These are phyloP conservation scores for Calosoma granatense DNA, from an alignment of 1,140 invertebrate species.

Conservation along the genomic window DNA sequence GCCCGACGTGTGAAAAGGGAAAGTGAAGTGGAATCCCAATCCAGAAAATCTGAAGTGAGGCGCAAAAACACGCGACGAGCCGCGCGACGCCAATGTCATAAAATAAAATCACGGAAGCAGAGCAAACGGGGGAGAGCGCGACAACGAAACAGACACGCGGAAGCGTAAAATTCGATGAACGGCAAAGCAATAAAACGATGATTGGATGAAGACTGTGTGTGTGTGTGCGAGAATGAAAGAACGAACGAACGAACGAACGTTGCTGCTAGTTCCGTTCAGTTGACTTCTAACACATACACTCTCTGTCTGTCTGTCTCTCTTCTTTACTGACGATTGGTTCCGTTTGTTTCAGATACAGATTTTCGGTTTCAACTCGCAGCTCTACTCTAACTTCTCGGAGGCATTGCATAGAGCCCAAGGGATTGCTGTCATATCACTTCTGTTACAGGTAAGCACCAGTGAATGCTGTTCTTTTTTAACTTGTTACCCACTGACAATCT, in stretches of 20 bases:
- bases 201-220: constrained; percentile 17
- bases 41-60: constrained; percentile 13
- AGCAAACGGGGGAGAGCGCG: too few species aligned
- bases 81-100: constrained; percentile 6
- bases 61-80: too few species aligned
- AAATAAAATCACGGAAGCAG: constrained; percentile 15
- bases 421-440: constrained; percentile 75
- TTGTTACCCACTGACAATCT: too few species aligned
- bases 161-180: constrained; percentile 23
- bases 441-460: constrained; percentile 75
- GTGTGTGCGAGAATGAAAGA: constrained; percentile 20
- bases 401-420: constrained; percentile 81
- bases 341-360: constrained; percentile 75
- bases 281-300: too few species aligned
- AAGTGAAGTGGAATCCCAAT: constrained; percentile 10
- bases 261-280: constrained; percentile 16
- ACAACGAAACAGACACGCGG: constrained; percentile 12
- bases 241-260: too few species aligned
- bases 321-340: neutral
- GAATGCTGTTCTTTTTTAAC: too few species aligned
- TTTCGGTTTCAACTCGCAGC: constrained; percentile 87
- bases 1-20: constrained; percentile 21
- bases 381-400: constrained; percentile 86
- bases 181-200: constrained; percentile 27
- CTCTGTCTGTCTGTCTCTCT: too few species aligned